These are phyloP conservation scores for Tokudaia muenninki DNA, from an alignment of 2,797 vertebrate genomes.

Conservation along the genomic window DNA sequence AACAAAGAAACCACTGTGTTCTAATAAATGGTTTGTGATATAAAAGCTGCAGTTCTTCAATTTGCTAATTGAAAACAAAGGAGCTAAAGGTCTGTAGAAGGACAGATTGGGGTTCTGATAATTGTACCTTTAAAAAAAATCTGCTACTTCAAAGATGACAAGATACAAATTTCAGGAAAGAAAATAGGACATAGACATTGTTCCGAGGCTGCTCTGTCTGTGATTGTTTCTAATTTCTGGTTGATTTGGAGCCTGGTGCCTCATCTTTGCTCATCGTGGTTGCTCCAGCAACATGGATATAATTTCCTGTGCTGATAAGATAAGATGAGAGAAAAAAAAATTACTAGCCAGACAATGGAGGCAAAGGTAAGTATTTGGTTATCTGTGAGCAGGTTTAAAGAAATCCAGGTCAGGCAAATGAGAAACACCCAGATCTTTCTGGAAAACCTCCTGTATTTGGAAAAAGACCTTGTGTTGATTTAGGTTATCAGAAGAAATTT, in stretches of 20 bases:
- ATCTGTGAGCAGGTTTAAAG: constrained; percentile 41
- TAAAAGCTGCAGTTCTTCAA: constrained; percentile 33
- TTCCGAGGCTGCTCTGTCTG: background rate
- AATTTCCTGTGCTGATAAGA: constrained; percentile 67
- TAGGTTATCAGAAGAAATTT: constrained; percentile 22
- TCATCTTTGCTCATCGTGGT: background rate
- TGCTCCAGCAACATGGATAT: constrained; percentile 43
- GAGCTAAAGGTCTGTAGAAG: background rate
- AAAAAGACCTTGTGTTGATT: constrained; percentile 20
- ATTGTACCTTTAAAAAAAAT: constrained; percentile 12
- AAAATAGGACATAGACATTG: background rate
- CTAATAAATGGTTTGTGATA: background rate
- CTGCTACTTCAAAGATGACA: constrained; percentile 1
- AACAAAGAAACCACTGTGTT: background rate
- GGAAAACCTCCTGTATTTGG: constrained; percentile 44
- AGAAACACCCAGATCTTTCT: constrained; percentile 30
- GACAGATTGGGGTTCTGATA: background rate
- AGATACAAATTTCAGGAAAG: constrained; percentile 29
- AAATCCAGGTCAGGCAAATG: constrained; percentile 47
- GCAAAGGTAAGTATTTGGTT: constrained; percentile 56
- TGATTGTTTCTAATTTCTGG: constrained; percentile 50
- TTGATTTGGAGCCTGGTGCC: constrained; percentile 11
- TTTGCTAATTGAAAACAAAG: background rate
- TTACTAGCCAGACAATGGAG: constrained; percentile 8
- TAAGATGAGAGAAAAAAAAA: constrained; percentile 47